Evolutionary conservation across 2,888 invertebrate species (phyloP), one percentile per base, ranked within the genome.

Genomic region (Perdita meconis): DNA sequence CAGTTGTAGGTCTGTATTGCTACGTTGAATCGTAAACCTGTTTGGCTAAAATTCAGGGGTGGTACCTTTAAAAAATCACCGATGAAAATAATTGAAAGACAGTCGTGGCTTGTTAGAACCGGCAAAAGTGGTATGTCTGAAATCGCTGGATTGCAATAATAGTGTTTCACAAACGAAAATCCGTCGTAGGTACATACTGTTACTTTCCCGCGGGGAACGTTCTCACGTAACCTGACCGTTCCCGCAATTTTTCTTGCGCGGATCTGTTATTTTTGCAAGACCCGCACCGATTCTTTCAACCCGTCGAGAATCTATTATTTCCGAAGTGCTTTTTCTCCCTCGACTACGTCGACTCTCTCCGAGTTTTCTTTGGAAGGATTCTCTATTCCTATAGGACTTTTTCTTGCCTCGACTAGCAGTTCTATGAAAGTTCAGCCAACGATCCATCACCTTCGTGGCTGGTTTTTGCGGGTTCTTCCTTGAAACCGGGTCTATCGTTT

Each of bases 231-330:
- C 10, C 22, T 12, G n/a, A 44, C 22, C 22, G 36, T 59, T 30
- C 10, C 40, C 47, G 24, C 38, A 36, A 22, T 30, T 60, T 47
- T 72, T 47, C 59, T 42, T 24, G 12, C 44, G 12, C 13, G 44
- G 24, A 36, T 38, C 55, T 16, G 34, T 44, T 44, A 42, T 60
- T 68, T 68, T 53, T 68, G 38, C 51, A 13, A 42, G 19, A 30
- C 16, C n/a, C 12, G 5, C 36, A 56, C 26, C 30, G 68, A 55
- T 67, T 47, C 47, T n/a, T 16, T n/a, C 38, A 10, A 56, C 38
- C 63, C 50, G 8, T 16, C 3, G 13, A 59, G 66, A 71, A 71
- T 71, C 57, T 44, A 56, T 26, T 44, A 55, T 69, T 50, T n/a
- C 38, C 30, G n/a, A 2, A 3, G 24, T 30, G 42, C 40, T 51